Base-by-base conservation (phyloP, 2,888 invertebrate species). In the Ceramica pisi region DNA sequence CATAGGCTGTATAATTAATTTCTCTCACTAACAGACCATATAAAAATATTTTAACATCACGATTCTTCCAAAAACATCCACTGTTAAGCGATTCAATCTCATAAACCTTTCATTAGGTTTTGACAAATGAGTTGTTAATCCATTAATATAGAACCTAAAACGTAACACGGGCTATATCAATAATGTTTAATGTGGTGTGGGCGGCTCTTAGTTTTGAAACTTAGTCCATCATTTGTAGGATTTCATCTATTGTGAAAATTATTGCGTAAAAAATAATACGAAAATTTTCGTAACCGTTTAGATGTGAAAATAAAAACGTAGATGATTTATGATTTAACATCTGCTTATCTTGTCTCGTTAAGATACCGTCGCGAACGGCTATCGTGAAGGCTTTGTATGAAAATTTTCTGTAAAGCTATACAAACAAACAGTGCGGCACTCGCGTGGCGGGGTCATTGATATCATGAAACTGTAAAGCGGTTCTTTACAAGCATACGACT, bases 391-490 rank as follows among this genome's bases (percentile, higher is more conserved):
- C 71, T 75, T 74, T 71, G 69, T 76, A 73, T 78, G 81, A 82
- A 83, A 80, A 82, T 78, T 77, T 80, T 82, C 76, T 83, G 76
- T 84, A 86, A 86, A 80, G 83, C 84, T 86, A 87, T 87, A 81
- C 82, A 85, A 86, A 81, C 82, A 85, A 86, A 88, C 78, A 80
- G 77, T 76, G 79, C 85, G 80, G 85, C 84, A 82, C 75, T 86
- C 78, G 81, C 76, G 78, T 80, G 77, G 75, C 74, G 86, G 82
- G 87, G 87, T 87, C 88, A 89, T 88, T 88, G 89, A 85, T 89
- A 90, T 88, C 80, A 77, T 76, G 79, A 69, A 82, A 83, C 80
- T 79, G 76, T 79, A 69, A 83, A 84, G 84, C 84, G 86, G 83
- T 83, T 80, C 82, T 80, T 81, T 85, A 86, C 82, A 83, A 82